Base-by-base conservation (phyloP, 2,888 invertebrate species). In the Lochmaea crataegi region DNA sequence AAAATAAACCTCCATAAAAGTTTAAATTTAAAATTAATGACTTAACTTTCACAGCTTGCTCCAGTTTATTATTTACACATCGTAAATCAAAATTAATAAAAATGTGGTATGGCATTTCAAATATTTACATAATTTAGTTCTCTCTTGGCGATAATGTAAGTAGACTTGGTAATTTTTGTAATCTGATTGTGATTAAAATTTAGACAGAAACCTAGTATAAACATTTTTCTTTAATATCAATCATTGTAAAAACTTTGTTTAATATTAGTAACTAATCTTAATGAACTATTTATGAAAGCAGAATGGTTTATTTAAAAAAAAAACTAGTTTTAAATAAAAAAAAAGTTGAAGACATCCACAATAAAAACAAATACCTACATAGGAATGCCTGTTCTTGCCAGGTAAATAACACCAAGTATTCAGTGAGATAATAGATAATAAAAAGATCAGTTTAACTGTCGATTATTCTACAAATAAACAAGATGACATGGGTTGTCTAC, bases 341-440 rank as follows among this genome's bases (percentile, higher is more conserved):
- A 63, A 38, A 63, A 42, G 10, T 41, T 6, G 26, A 63, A 42
- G 16, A 5, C 10, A 7, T 53, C 5, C 2, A 42, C 61, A 63
- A 63, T 63, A 42, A 63, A 42, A 18, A 63, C 61, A 60, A 60
- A 60, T 42, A 2, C 26, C 26, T 26, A 63, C 41, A 10, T 18
- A 16, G 16, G 61, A 63, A 63, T 63, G 18, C 41, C 41, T 41
- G 6, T 38, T 14, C 18, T 42, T 42, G 11, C 38, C 61, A 63
- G 61, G 61, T 42, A 63, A 63, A 63, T 16, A 63, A 58, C 32
- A 18, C 53, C 10, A 14, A 16, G 41, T 38, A 41, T 11, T 16
- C 16, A 63, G 16, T 63, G 16, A 63, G n/a, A 41, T 63, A 63
- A 63, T 63, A 63, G 61, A 63, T 41, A 41, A 18, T 14, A 41